A percentile compares a stretch with the other conserved stretches of the same genome.
These are phyloP conservation scores for Balaenoptera acutorostrata DNA, from an alignment of 2,113 vertebrate genomes.

Conservation along the genomic window DNA sequence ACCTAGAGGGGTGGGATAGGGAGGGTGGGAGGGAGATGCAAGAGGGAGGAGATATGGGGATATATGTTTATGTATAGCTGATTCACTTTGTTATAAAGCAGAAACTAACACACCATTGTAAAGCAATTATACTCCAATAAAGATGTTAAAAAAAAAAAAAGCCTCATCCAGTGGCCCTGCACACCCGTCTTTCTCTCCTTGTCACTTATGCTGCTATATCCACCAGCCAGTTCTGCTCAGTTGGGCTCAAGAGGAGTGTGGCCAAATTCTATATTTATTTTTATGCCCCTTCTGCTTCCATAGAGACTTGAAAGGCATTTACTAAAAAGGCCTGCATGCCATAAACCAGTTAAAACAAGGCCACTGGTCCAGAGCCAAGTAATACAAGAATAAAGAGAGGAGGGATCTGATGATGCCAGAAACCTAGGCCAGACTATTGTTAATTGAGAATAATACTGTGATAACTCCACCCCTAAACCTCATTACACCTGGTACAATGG, in stretches of 20 bases:
- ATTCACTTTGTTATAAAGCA: too few species aligned
- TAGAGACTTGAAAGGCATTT: background rate
- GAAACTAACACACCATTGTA: too few species aligned
- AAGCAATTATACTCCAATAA: too few species aligned
- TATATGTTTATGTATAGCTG: too few species aligned
- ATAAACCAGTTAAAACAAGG: background rate
- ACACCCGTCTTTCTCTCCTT: background rate
- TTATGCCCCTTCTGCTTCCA: background rate
- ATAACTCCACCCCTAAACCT: background rate
- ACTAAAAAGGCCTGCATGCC: background rate
- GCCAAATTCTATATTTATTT: background rate
- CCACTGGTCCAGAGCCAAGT: background rate
- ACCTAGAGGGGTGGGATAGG: too few species aligned
- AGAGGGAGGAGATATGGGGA: too few species aligned
- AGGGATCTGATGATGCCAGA: background rate
- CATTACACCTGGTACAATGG: background rate
- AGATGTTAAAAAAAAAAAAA: too few species aligned
- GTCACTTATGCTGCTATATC: background rate
- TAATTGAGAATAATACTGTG: background rate
- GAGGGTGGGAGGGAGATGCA: too few species aligned
- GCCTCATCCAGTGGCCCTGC: background rate
- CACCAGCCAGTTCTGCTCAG: background rate
- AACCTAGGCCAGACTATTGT: background rate
- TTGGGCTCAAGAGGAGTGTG: background rate
- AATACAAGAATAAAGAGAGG: constrained; percentile 30